Evolutionary conservation across 1,140 invertebrate genomes (phyloP), one percentile per base, ranked within the genome.

Genomic region (Eufriesea mexicana): DNA sequence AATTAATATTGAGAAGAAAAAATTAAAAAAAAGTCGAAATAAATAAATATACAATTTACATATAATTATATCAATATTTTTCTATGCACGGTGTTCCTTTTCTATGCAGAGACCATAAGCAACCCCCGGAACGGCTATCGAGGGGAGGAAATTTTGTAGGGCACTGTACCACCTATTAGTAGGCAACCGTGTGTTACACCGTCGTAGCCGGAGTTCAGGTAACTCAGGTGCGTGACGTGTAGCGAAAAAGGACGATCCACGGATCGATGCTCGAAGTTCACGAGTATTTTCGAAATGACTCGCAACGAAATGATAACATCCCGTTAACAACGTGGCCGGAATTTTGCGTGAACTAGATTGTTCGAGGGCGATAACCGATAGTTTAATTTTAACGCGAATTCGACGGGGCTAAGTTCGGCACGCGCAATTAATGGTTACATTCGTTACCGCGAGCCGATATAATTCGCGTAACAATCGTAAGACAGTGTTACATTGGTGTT

Each of bases 101-200:
- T 16, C 72, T 42, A 64, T 88, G 75, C 84, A 88, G 86, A 76
- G 79, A 49, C 54, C 88, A 79, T 88, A 83, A 8, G 55, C 51
- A 35, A 59, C 54, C 20, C 20, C 10, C 20, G 18, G 25, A 67
- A 28, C 55, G 76, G 49, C 25, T 70, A 18, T 12, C 25, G 8
- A 67, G 42, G 78, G 70, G 49, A 8, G 16, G 59, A 79, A 83
- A 62, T 92, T 91, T 92, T 89, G 80, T n/a, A 79, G 28, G 66
- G 23, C 80, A 84, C 85, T 92, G 92, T 92, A 92, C 90, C 88
- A 66, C 91, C 91, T 91, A 85, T 83, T 85, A 70, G 70, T 83
- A 90, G 87, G 89, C 91, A 90, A 90, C 90, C 85, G 35, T 85
- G 88, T 85, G 81, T 64, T 84, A 89, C 91, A 83, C 23, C 85